Percentiles rank a stretch among this genome's conserved stretches.
Evolutionary conservation across 2,113 vertebrate genomes (phyloP).

Genomic region (Cercocebus atys): DNA sequence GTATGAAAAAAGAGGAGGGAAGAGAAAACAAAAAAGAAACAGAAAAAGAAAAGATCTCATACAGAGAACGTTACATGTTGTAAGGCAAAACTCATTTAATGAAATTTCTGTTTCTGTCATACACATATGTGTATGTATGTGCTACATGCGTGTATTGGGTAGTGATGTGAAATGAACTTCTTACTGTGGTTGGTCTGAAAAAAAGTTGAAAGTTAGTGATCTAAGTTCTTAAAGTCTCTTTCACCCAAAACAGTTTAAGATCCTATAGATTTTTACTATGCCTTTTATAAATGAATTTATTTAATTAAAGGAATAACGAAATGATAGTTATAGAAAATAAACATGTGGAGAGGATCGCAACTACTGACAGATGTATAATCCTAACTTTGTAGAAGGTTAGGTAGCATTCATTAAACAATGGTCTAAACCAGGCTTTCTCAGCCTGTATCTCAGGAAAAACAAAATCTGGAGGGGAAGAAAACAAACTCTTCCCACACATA

Average conservation of each 20-base stretch:
- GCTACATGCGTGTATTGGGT: too few species aligned
- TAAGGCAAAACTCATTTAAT: background rate
- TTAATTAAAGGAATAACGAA: constrained; percentile 27
- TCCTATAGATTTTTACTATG: background rate
- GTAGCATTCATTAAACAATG: background rate
- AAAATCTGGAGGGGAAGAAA: background rate
- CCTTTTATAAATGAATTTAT: constrained; percentile 8
- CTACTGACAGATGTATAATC: background rate
- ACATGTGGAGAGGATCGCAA: background rate
- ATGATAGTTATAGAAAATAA: background rate
- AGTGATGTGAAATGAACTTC: background rate
- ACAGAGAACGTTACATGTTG: background rate
- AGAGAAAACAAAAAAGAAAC: background rate
- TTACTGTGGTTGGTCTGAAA: background rate
- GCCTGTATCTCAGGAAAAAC: background rate
- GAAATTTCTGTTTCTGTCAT: background rate
- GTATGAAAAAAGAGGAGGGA: background rate
- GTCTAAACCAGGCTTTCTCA: background rate
- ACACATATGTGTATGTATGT: background rate
- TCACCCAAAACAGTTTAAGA: background rate
- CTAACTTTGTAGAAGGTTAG: background rate
- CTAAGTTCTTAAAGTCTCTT: background rate
- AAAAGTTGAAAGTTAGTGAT: background rate
- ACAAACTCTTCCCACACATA: background rate
- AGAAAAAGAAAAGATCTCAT: background rate